phyloP scores from a whole-genome alignment of 2,113 vertebrate genomes.

The Cisticola juncidis region DNA sequence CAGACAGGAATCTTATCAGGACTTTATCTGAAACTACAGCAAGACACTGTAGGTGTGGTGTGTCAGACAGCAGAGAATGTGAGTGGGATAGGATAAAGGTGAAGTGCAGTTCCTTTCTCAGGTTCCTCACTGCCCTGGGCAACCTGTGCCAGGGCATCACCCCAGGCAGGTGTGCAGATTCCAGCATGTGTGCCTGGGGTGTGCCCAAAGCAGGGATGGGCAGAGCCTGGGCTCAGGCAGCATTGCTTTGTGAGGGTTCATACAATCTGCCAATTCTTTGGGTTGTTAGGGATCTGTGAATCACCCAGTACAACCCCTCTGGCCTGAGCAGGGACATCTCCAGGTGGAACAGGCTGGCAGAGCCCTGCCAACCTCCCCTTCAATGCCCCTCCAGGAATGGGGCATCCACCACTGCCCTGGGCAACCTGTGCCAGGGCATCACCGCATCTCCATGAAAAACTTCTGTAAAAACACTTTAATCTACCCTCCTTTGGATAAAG shows the following conservation, averaged over 20 bases:
- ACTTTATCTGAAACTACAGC: background rate
- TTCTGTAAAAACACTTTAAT: background rate
- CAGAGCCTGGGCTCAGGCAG: background rate
- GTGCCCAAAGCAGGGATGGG: fast-evolving
- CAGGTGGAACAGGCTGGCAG: background rate
- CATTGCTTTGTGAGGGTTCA: background rate
- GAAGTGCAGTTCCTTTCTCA: background rate
- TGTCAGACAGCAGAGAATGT: background rate
- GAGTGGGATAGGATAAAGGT: background rate
- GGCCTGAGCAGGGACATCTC: background rate
- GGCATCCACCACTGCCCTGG: background rate
- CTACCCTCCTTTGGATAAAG: background rate
- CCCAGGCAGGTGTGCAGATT: background rate
- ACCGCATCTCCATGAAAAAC: background rate
- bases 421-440: background rate
- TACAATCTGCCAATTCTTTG: fast-evolving
- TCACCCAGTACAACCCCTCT: background rate
- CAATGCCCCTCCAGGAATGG: background rate
- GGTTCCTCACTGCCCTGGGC: no score
- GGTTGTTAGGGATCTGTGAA: background rate
- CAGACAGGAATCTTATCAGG: background rate
- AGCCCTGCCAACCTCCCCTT: background rate
- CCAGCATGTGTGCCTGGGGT: fast-evolving
- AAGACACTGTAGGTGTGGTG: background rate
- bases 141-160: no score